These are phyloP conservation scores for Platichthys flesus DNA, from an alignment of 2,113 vertebrate species.

Conservation along the genomic window DNA sequence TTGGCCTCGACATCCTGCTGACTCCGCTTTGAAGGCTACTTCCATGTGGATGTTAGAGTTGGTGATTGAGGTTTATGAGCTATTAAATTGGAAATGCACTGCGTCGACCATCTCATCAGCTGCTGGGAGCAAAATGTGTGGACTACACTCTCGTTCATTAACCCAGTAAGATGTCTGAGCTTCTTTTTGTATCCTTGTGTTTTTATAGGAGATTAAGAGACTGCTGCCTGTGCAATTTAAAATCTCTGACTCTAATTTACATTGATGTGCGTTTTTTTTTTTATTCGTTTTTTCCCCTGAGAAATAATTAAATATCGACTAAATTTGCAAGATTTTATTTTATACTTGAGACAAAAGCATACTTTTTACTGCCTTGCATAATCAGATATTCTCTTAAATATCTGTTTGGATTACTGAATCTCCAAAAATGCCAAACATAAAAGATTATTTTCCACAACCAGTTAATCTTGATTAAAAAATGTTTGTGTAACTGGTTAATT, in stretches of 20 bases:
- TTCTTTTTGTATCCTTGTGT: constrained; percentile 9
- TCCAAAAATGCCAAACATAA: too few species aligned
- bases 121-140: constrained; percentile 8
- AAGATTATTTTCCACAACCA: too few species aligned
- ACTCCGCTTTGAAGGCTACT: constrained; percentile 15
- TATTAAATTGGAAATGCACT: constrained; percentile 43
- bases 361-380: background rate
- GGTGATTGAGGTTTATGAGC: constrained; percentile 48
- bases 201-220: constrained; percentile 44
- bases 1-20: constrained; percentile 20
- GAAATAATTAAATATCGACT: constrained; percentile 24
- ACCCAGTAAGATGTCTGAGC: background rate
- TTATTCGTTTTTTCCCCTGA: background rate
- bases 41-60: constrained; percentile 10
- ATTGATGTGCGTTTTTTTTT: background rate
- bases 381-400: too few species aligned
- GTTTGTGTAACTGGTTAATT: too few species aligned
- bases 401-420: too few species aligned
- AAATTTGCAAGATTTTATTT: background rate
- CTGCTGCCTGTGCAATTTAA: constrained; percentile 40
- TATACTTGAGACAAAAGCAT: background rate
- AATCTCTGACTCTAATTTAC: constrained; percentile 4
- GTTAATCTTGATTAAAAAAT: too few species aligned
- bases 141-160: constrained; percentile 29
- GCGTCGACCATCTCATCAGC: constrained; percentile 8